Percentiles rank a stretch among this genome's conserved stretches.
phyloP scores from a whole-genome alignment of 2,888 invertebrate species.

The Drosophila meridionalis region DNA sequence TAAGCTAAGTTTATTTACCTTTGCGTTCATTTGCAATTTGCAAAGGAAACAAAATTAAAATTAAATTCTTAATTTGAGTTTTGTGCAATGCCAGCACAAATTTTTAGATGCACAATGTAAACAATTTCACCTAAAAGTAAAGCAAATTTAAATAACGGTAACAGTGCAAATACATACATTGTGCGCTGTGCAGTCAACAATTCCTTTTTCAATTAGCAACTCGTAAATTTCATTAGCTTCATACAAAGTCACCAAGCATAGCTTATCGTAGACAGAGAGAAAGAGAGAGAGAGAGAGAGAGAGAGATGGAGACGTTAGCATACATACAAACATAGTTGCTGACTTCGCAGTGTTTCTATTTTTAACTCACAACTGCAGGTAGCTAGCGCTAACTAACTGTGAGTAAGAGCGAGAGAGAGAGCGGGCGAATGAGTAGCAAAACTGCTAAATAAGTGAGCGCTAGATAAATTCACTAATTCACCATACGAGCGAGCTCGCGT shows the following conservation, averaged over 20 bases:
- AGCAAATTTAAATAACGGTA: background rate
- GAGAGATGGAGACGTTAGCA: background rate
- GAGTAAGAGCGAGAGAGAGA: background rate
- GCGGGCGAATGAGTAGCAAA: background rate
- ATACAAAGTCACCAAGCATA: background rate
- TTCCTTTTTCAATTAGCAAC: slow-evolving; percentile 1
- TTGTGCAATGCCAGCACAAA: background rate
- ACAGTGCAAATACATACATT: slow-evolving; percentile 4
- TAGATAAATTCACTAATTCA: background rate
- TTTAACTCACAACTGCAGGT: background rate
- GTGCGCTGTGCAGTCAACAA: slow-evolving; percentile 1
- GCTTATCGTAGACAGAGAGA: background rate
- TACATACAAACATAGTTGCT: background rate
- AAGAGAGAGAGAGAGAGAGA: background rate
- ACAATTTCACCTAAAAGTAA: background rate
- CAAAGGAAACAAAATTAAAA: background rate
- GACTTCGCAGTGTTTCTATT: background rate
- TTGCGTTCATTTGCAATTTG: background rate
- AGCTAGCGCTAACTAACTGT: too few species aligned
- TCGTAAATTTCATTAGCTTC: background rate
- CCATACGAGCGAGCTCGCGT: background rate
- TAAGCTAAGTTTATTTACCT: slow-evolving; percentile 1
- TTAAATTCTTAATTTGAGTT: background rate
- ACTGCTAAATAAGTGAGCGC: background rate
- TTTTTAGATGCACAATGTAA: background rate